Conservation (phyloP, 37 sponge, comb jelly and placozoan species). For the Theonella swinhoei region DNA sequence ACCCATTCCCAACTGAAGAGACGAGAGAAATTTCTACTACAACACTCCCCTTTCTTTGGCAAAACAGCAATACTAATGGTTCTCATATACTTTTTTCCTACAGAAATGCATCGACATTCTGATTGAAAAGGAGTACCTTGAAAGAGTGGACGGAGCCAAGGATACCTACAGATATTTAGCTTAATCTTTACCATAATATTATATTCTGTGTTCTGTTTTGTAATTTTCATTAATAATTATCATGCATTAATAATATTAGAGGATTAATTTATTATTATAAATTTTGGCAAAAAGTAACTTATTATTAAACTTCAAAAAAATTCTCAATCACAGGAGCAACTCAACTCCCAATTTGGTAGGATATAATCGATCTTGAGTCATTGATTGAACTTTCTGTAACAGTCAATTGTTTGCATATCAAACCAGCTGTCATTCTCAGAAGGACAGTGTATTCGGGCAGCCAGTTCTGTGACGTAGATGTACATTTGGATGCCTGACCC, state of each 20-base stretch:
- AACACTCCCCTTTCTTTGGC: too few relatives aligned
- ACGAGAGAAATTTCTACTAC: too few relatives aligned
- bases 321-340: too few relatives aligned
- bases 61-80: too few relatives aligned
- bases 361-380: too few relatives aligned
- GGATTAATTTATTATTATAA: too few relatives aligned
- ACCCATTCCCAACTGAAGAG: too few relatives aligned
- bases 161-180: conserved; percentile 96
- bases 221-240: background rate
- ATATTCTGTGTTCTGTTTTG: background rate
- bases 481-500: background rate
- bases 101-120: conserved; percentile 98
- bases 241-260: background rate
- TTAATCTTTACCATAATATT: conserved; percentile 14
- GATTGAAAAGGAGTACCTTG: conserved; percentile 98
- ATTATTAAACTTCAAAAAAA: too few relatives aligned
- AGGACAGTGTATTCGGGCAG: background rate
- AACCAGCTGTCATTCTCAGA: background rate
- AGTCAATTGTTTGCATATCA: background rate
- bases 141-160: conserved; percentile 93
- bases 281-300: too few relatives aligned
- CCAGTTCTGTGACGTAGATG: background rate
- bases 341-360: too few relatives aligned
- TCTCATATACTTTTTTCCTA: background rate
- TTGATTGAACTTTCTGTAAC: background rate